phyloP scores from a whole-genome alignment of 2,888 invertebrate species.

The Tachystola acroxantha region DNA sequence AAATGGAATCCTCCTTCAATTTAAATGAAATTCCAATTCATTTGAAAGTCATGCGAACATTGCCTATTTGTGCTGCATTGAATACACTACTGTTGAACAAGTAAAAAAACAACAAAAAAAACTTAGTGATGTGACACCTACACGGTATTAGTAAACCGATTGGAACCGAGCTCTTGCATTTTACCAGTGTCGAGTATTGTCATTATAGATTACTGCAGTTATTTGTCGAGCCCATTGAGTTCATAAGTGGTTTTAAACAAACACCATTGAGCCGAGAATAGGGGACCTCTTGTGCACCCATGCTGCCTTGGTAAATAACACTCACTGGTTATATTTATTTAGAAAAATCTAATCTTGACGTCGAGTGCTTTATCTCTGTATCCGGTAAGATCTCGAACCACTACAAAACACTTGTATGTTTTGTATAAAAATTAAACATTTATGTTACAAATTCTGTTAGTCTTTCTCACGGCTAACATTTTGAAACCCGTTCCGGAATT shows the following conservation, averaged over 20 bases:
- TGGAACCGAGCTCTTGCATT: conserved; percentile 19
- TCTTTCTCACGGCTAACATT: conserved; percentile 46
- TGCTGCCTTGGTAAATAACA: conserved; percentile 48
- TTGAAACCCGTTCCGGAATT: not conserved
- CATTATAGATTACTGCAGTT: conserved; percentile 53
- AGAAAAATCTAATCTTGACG: conserved; percentile 59
- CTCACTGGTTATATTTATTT: conserved; percentile 43
- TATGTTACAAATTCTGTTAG: conserved; percentile 36
- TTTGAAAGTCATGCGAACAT: not conserved
- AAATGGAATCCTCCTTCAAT: not conserved
- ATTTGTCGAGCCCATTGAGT: conserved; percentile 56
- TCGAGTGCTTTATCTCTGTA: conserved; percentile 58
- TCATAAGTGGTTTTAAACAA: conserved; percentile 67
- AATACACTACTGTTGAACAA: not conserved
- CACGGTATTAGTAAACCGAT: conserved; percentile 17
- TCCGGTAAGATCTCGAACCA: conserved; percentile 44
- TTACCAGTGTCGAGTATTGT: conserved; percentile 47
- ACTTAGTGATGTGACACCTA: conserved; percentile 29
- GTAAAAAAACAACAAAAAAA: not conserved
- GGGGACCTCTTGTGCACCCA: conserved; percentile 50
- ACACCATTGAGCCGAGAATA: conserved; percentile 57
- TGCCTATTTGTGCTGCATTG: not conserved
- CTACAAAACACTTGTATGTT: conserved; percentile 34
- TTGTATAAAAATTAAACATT: conserved; percentile 37
- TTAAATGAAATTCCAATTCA: not conserved